phyloP scores from a whole-genome alignment of 2,797 vertebrate genomes.

The Pantherophis vulpinus region DNA sequence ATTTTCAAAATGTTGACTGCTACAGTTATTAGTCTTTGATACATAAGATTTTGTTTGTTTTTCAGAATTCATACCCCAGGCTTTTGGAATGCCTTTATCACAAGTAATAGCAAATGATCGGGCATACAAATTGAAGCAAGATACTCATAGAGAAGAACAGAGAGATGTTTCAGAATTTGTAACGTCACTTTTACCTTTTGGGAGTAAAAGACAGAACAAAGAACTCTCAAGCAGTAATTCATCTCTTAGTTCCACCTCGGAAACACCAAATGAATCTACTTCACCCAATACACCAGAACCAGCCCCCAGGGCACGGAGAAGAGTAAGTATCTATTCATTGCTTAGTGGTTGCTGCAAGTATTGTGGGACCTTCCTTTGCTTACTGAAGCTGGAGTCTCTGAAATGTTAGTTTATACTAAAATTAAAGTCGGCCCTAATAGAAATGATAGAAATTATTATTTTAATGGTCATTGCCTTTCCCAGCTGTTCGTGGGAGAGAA shows the following conservation, averaged over 20 bases:
- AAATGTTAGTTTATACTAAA: not conserved
- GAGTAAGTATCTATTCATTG: slow-evolving; percentile 75
- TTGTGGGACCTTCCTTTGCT: not conserved
- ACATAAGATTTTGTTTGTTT: slow-evolving; percentile 18
- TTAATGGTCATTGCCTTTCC: slow-evolving; percentile 5
- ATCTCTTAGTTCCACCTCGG: slow-evolving; percentile 94
- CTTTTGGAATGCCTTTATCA: slow-evolving; percentile 91
- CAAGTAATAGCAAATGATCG: slow-evolving; percentile 96
- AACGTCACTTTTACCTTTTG: slow-evolving; percentile 87
- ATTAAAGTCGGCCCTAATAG: not conserved
- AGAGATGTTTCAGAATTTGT: slow-evolving; percentile 85
- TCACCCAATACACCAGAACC: slow-evolving; percentile 81
- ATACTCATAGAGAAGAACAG: slow-evolving; percentile 84
- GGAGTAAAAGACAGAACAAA: slow-evolving; percentile 83
- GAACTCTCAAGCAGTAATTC: slow-evolving; percentile 99
- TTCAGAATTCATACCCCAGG: slow-evolving; percentile 88
- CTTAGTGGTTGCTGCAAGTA: fast-evolving
- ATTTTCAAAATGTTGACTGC: not conserved
- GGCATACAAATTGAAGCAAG: slow-evolving; percentile 88
- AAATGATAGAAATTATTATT: slow-evolving; percentile 14
- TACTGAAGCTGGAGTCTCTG: not conserved
- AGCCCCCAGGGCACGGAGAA: slow-evolving; percentile 82
- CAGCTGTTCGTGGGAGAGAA: slow-evolving; percentile 15
- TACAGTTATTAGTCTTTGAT: slow-evolving; percentile 7
- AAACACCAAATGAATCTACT: slow-evolving; percentile 87